Percentiles rank a stretch among this genome's conserved stretches.
Conservation (phyloP, 2,113 vertebrate genomes). For the Myocastor coypus region DNA sequence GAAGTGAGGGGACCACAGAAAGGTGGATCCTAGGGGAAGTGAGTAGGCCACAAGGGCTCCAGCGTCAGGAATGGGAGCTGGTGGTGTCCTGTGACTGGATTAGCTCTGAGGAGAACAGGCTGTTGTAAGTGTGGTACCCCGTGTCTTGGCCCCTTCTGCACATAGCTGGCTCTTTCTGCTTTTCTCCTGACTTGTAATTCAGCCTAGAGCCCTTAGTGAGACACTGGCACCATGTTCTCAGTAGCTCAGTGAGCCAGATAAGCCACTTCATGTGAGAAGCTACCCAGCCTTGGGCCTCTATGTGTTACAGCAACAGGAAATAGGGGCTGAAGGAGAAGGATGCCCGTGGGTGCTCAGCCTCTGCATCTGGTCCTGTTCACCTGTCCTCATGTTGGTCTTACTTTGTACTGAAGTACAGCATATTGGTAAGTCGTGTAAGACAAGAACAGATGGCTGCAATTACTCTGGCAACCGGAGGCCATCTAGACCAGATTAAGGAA, state of each 20-base stretch:
- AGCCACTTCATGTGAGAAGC: not conserved
- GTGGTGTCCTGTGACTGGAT: not conserved
- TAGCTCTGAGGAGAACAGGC: not conserved
- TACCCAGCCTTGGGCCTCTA: too few relatives aligned
- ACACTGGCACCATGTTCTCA: not conserved
- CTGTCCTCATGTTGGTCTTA: not conserved
- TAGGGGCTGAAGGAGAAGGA: too few relatives aligned
- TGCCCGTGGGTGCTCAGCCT: not conserved
- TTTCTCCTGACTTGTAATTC: not conserved
- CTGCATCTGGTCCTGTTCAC: not conserved
- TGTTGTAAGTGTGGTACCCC: not conserved
- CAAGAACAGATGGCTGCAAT: not conserved
- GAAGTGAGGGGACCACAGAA: not conserved
- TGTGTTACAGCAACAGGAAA: not conserved
- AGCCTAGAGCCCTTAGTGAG: not conserved
- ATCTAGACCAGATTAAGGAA: not conserved
- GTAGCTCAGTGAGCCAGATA: not conserved
- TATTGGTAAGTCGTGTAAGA: not conserved
- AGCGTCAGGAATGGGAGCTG: not conserved
- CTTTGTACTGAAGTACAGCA: not conserved
- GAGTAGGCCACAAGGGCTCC: not conserved
- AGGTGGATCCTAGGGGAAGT: not conserved
- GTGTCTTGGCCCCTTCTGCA: too few relatives aligned
- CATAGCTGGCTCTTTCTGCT: not conserved
- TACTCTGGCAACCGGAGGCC: not conserved